Base-by-base conservation (phyloP, 2,888 invertebrate genomes). In the Arge pagana region DNA sequence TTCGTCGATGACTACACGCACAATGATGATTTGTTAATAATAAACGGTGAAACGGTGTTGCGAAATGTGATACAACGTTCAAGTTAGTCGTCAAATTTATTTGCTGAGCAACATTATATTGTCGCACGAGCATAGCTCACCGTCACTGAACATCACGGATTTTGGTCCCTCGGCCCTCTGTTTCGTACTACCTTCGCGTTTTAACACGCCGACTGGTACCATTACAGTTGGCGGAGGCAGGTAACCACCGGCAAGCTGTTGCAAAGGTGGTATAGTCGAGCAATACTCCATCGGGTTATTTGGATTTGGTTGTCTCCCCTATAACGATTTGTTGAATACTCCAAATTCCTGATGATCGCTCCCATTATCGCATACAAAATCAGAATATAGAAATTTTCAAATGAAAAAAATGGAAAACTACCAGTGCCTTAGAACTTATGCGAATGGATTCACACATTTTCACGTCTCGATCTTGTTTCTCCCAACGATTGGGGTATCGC, bases 211-310 rank as follows among this genome's bases (percentile, higher is more conserved):
- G n/a, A 88, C 88, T 6, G 90, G 90, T 30, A 91, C 90, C 82
- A 91, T 86, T n/a, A 91, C 90, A 21, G 87, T 84, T 4, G 90
- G 89, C 53, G 80, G 80, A 63, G 78, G 78, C 59, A 78, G 69
- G 62, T 69, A 68, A 66, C 78, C 74, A 51, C 79, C 79, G 31
- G 81, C 82, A 57, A 85, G 85, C 78, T 91, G 91, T 69, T 88
- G 83, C 63, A 86, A 80, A 42, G 90, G 90, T 48, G 91, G 89
- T 67, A 91, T 84, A 36, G 87, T 88, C 54, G 90, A 90, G 78
- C 91, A 91, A 77, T 92, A 92, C 76, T 92, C 91, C 83, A 87
- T 86, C 39, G 92, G 91, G 78, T 92, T 91, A 77, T 90, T 90
- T 43, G 91, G 91, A 78, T 91, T 89, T 42, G 90, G 89, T 54